Percentiles rank a stretch among this genome's conserved stretches.
phyloP scores from a whole-genome alignment of 1,140 invertebrate species.

The Propsilocerus akamusi region DNA sequence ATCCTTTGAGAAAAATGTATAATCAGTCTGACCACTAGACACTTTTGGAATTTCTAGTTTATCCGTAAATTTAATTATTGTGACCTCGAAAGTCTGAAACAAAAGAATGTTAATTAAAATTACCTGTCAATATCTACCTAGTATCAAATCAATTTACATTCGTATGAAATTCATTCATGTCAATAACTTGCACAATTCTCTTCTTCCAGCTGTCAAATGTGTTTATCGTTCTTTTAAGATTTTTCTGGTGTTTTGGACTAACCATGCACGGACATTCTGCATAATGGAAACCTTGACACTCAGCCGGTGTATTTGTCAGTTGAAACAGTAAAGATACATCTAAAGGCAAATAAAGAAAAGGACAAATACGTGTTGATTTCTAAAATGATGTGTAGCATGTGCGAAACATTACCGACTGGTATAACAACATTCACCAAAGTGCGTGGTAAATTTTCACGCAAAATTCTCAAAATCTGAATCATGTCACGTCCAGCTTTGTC shows the following conservation, averaged over 20 bases:
- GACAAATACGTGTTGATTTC: no score
- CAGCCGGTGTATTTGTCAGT: slow-evolving; percentile 14
- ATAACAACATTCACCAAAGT: slow-evolving; percentile 37
- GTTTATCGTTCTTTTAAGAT: slow-evolving; percentile 13
- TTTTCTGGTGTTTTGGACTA: slow-evolving; percentile 14
- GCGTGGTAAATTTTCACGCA: slow-evolving; percentile 36
- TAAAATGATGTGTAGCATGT: no score
- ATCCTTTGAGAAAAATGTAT: slow-evolving; percentile 39
- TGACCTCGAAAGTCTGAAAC: no score
- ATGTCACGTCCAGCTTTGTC: slow-evolving; percentile 29
- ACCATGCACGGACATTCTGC: slow-evolving; percentile 33
- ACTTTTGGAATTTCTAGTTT: slow-evolving; percentile 23
- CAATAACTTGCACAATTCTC: slow-evolving; percentile 20
- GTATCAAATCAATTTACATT: slow-evolving; percentile 9
- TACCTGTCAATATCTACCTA: no score
- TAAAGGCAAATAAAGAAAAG: no score
- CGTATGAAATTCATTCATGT: slow-evolving; percentile 19
- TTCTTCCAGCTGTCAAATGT: slow-evolving; percentile 26
- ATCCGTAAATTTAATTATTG: slow-evolving; percentile 30
- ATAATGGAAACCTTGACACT: slow-evolving; percentile 22
- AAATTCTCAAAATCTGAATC: slow-evolving; percentile 26
- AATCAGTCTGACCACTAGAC: slow-evolving; percentile 28
- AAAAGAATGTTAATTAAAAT: no score
- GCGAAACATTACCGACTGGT: slow-evolving; percentile 25
- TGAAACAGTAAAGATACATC: not conserved